Conservation (phyloP, 2,888 invertebrate species). For the Caenorhabditis auriculariae region DNA sequence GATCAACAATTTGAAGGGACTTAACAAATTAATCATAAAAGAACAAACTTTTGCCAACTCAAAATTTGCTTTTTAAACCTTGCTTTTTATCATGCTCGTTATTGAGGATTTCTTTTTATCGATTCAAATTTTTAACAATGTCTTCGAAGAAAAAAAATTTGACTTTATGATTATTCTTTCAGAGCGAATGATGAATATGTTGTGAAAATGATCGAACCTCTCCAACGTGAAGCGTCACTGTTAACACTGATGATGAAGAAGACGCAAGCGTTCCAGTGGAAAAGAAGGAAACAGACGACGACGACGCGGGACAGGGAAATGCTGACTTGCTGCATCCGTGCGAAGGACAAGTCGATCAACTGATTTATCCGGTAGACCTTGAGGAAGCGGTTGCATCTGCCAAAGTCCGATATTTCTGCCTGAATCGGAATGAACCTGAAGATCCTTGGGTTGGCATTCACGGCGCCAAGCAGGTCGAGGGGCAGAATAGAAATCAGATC, state of each 20-base stretch:
- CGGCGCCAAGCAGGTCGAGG: slow-evolving; percentile 16
- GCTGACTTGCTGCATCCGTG: slow-evolving; percentile 17
- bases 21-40: slow-evolving; percentile 6
- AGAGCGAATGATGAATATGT: too few species aligned
- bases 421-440: not conserved
- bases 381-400: slow-evolving; percentile 32
- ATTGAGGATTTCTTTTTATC: too few species aligned
- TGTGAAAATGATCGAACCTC: slow-evolving; percentile 4
- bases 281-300: slow-evolving; percentile 36
- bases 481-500: slow-evolving; percentile 25
- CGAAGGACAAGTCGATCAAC: slow-evolving; percentile 26
- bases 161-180: too few species aligned
- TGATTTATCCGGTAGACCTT: slow-evolving; percentile 34
- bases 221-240: slow-evolving; percentile 24
- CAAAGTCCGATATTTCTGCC: slow-evolving; percentile 6
- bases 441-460: slow-evolving; percentile 1
- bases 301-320: slow-evolving; percentile 27
- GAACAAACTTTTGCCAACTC: not conserved
- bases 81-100: too few species aligned
- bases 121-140: too few species aligned
- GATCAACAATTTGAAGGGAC: not conserved
- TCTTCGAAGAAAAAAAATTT: too few species aligned
- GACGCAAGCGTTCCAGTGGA: slow-evolving; percentile 55
- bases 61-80: too few species aligned
- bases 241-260: slow-evolving; percentile 38